Evolutionary conservation across 1,140 invertebrate species (phyloP), one percentile per base, ranked within the genome.

Genomic region (Papilio dardanus): DNA sequence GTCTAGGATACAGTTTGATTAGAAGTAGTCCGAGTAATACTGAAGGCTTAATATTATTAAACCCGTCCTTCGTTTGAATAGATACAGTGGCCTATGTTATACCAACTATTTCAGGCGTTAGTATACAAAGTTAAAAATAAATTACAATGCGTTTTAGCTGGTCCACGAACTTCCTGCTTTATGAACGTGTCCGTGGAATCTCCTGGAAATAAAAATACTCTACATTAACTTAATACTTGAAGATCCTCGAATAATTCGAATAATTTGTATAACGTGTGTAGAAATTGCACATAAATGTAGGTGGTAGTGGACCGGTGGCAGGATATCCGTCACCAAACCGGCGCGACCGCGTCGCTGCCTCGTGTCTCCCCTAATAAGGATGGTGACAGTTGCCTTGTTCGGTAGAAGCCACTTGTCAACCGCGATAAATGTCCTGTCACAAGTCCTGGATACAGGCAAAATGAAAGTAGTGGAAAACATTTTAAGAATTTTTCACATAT

Each of bases 241-340:
- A 62, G 54, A 1, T 10, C 21, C 14, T 12, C 30, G 2, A 5
- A 62, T 28, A 3, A 28, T 28, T 28, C 3, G 12, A 28, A 21
- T 62, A 62, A 62, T 62, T 14, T 30, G 54, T 28, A 62, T 62
- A 24, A 10, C 21, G 24, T 30, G 14, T 28, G 54, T 62, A 58
- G 54, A 24, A 37, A 40, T 35, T 40, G 67, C 31, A 69, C 35
- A n/a, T 7, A 31, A 24, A 14, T 19, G 8, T 7, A 19, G 42
- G 28, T 31, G 2, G 21, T 19, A 69, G 16, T 14, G 67, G n/a
- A 42, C 19, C 67, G 19, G 67, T 42, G 8, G 28, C 67, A 28
- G 69, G 69, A 71, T 50, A 50, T 71, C 69, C 69, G 69, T 19
- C 30, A 6, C 42, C 37, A 71, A 71, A 71, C 37, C 69, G 69